phyloP scores from a whole-genome alignment of 2,888 invertebrate species.

The Eustalomyia histrio region DNA sequence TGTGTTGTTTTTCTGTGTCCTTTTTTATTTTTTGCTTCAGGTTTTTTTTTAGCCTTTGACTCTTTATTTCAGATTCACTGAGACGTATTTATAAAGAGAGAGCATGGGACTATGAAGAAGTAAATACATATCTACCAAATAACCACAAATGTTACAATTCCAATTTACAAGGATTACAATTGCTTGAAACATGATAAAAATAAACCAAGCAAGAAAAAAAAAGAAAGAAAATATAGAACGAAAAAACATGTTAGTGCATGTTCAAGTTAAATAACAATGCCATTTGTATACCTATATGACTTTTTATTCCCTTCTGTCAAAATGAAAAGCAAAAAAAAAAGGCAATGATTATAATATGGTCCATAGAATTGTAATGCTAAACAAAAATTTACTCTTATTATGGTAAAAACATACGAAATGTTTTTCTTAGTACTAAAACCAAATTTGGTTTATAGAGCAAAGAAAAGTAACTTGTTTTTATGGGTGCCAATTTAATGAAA shows the following conservation, averaged over 20 bases:
- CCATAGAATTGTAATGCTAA: neutral
- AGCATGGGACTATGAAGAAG: neutral
- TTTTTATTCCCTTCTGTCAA: conserved; percentile 5
- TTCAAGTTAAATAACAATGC: conserved; percentile 29
- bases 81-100: neutral
- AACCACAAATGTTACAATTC: conserved; percentile 53
- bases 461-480: too few relatives aligned
- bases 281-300: conserved; percentile 30
- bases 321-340: neutral
- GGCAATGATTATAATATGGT: neutral
- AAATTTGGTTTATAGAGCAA: too few relatives aligned
- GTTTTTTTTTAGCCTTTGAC: conserved; percentile 27
- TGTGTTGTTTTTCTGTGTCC: neutral
- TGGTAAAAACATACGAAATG: too few relatives aligned
- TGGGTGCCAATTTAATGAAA: too few relatives aligned
- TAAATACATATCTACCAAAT: conserved; percentile 39
- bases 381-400: too few relatives aligned
- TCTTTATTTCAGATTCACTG: conserved; percentile 4
- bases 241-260: conserved; percentile 7
- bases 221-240: conserved; percentile 14
- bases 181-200: conserved; percentile 57
- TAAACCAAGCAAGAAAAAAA: neutral
- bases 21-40: neutral
- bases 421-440: too few relatives aligned
- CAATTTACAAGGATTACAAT: conserved; percentile 53